Evolutionary conservation across 2,113 vertebrate genomes (phyloP).

Genomic region (Larimichthys crocea): DNA sequence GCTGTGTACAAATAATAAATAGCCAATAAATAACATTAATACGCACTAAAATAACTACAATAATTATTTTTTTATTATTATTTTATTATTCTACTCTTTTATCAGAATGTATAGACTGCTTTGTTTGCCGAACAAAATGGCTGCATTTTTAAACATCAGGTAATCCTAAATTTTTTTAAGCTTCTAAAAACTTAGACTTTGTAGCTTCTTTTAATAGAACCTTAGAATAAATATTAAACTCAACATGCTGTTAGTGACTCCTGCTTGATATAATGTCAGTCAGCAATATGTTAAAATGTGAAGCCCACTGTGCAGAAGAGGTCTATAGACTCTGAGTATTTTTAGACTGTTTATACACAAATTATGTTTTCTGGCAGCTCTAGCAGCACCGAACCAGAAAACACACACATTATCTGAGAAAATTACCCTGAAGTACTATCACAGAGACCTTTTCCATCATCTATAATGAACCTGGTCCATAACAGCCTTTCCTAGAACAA

Average conservation of each 20-base stretch:
- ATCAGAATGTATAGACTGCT: neutral
- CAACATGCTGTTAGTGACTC: neutral
- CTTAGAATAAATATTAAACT: slow-evolving; percentile 7
- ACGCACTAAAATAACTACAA: neutral
- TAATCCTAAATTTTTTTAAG: neutral
- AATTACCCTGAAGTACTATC: slow-evolving; percentile 14
- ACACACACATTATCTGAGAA: slow-evolving; percentile 24
- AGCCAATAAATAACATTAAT: neutral
- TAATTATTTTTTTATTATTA: neutral
- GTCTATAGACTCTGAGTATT: neutral
- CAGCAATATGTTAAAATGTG: slow-evolving; percentile 27
- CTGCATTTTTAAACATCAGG: neutral
- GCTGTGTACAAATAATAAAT: neutral
- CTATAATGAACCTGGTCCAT: slow-evolving; percentile 34
- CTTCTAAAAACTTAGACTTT: neutral
- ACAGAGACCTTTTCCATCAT: slow-evolving; percentile 34
- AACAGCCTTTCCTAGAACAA: slow-evolving; percentile 21
- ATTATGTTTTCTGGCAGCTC: slow-evolving; percentile 32
- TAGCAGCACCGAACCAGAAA: slow-evolving; percentile 14
- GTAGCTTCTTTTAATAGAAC: neutral
- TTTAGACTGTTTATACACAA: slow-evolving; percentile 12
- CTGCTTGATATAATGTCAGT: slow-evolving; percentile 10
- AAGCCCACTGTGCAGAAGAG: neutral
- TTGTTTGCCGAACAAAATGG: neutral
- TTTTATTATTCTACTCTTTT: neutral